Evolutionary conservation across 2,888 invertebrate species (phyloP), one percentile per base, ranked within the genome.

Genomic region (Drosophila tripunctata): DNA sequence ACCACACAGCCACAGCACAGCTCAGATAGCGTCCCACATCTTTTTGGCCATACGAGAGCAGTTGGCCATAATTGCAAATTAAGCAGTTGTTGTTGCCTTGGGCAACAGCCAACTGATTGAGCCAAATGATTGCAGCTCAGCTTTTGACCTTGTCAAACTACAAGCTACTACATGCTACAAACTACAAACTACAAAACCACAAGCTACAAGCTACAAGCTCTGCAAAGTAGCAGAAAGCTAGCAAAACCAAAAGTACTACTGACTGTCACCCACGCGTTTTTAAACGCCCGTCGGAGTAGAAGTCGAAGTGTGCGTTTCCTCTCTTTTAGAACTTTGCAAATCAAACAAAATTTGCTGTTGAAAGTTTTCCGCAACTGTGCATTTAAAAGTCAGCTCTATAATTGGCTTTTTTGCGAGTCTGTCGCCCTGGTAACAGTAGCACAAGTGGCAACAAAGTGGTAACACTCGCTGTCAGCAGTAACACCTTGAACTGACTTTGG

Each of bases 41-140:
- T 38, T 38, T 48, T 56, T 56, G 40, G 45, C 60, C 44, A 73
- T 27, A 27, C 27, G 10, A 27, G 10, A n/a, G n/a, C n/a, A n/a
- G n/a, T n/a, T n/a, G n/a, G n/a, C n/a, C 63, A 68, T 87, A 87
- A 87, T 81, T 85, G 81, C 82, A 67, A 81, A 81, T 78, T 85
- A 82, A 87, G 65, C 64, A 79, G 73, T 63, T 56, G 56, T 40
- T 57, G 48, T 75, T 55, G 75, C 79, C 76, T 75, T 71, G 67
- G 79, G 78, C 58, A 64, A 52, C 50, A 33, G 30, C 44, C n/a
- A n/a, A 15, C 44, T 55, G 86, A 79, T 73, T 83, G 74, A 76
- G 64, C 68, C 61, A 65, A 64, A 50, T 54, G 83, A 83, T 83
- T 85, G 75, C 67, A 83, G 61, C 62, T 54, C 52, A 36, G 67